Conservation (phyloP, 2,888 invertebrate genomes). For the Hanleya hanleyi region DNA sequence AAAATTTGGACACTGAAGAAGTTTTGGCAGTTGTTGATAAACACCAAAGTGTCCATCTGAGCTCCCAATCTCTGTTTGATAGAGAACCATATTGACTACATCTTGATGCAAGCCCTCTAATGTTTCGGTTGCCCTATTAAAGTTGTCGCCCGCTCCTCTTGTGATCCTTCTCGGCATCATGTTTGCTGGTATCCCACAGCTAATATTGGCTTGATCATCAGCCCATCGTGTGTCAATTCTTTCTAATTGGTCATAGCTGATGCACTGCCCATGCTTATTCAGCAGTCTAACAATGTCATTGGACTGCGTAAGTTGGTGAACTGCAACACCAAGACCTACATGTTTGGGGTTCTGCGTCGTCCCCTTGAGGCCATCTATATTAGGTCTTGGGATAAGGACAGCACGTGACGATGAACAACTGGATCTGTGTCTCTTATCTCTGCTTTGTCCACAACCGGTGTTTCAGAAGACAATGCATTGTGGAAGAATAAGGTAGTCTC, state of each 20-base stretch:
- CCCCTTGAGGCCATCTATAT: constrained; percentile 16
- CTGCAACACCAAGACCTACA: constrained; percentile 14
- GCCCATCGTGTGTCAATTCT: constrained; percentile 22
- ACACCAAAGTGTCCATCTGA: no score
- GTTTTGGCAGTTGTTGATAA: no score
- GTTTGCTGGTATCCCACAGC: constrained; percentile 9
- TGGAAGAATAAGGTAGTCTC: no score
- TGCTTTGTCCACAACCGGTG: not conserved
- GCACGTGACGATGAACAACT: constrained; percentile 10
- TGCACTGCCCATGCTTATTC: constrained; percentile 17
- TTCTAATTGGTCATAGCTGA: constrained; percentile 18
- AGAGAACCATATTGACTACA: constrained; percentile 26
- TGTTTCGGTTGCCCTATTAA: constrained; percentile 19
- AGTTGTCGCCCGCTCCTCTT: constrained; percentile 19
- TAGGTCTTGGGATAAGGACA: constrained; percentile 19
- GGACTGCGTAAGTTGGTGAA: constrained; percentile 23
- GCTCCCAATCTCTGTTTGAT: constrained; percentile 9
- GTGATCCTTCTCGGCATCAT: constrained; percentile 10
- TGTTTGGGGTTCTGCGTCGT: constrained; percentile 27
- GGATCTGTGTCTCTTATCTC: constrained; percentile 11
- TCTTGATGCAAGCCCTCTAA: constrained; percentile 15
- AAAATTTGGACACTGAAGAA: no score
- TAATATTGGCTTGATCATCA: not conserved
- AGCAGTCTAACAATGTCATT: constrained; percentile 12
- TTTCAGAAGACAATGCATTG: no score